Conservation (phyloP, 2,797 vertebrate genomes). For the Dipus sagitta region DNA sequence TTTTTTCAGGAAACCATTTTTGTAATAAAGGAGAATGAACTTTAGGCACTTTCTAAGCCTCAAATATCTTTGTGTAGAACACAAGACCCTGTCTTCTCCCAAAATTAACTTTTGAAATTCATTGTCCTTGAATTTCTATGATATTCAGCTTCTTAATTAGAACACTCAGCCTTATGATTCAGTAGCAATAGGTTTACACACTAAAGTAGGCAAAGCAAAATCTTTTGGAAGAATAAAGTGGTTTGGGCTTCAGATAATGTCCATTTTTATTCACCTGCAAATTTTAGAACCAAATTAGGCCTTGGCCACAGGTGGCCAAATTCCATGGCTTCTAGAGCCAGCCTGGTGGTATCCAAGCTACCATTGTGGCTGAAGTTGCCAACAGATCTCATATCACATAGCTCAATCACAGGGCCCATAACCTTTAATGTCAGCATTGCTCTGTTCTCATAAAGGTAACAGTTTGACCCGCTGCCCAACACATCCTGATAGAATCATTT, state of each 20-base stretch:
- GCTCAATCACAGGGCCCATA: background rate
- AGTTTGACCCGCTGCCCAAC: background rate
- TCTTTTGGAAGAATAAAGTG: background rate
- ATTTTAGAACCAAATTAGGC: slow-evolving; percentile 1
- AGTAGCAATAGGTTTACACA: background rate
- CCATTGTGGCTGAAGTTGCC: background rate
- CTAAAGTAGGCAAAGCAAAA: background rate
- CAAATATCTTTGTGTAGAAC: background rate
- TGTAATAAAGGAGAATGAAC: background rate
- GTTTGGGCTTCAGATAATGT: background rate
- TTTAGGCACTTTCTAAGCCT: background rate
- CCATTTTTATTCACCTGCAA: background rate
- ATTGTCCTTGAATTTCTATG: background rate
- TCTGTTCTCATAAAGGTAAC: slow-evolving; percentile 7
- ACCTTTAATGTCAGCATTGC: background rate
- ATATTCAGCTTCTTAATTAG: background rate
- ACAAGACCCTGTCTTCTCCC: rapidly evolving
- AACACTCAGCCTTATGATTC: background rate
- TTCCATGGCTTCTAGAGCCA: background rate
- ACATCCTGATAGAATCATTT: background rate
- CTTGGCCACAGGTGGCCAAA: background rate
- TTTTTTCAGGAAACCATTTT: background rate
- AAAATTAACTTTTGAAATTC: background rate
- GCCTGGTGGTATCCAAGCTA: too few species aligned
- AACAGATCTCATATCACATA: background rate